Base-by-base conservation (phyloP, 37 sponge, comb jelly and placozoan genomes). In the Cladorhizidae sp. region DNA sequence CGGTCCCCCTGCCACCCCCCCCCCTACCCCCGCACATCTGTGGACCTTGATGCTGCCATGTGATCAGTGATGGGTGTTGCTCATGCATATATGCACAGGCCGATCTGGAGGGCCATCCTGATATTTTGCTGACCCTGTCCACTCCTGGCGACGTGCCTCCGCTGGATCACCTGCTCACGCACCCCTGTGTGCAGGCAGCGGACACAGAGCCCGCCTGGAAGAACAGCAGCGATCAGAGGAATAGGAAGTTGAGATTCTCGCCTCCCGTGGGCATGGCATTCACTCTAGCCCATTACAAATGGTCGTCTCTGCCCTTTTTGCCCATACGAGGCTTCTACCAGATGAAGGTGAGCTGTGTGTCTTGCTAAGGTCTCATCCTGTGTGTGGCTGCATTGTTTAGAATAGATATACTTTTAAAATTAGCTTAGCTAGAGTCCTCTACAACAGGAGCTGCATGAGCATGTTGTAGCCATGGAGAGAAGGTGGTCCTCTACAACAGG, bases 281-380 rank as follows among this genome's bases (percentile, higher is more conserved):
- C 59, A 71, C 85, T 18, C 74, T 97, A 40, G 91, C 92, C 56
- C 73, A 85, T 25, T 97, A 97, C 71, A 42, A 77, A 25, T 72
- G 73, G 32, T 76, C 90, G 0, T 61, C 49, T 17, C 11, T 87
- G 2, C 56, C 90, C 17, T 64, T 49, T 28, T 59, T 91, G 0
- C 97, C 97, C 5, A 89, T 97, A 31, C 74, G 91, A 56, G 95
- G 95, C 8, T 92, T 80, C 52, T 97, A 97, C 67, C 93, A 97
- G 42, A 97, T 97, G 97, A 88, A 94, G 93, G 97, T 91, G 67
- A n/a, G n/a, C n/a, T n/a, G n/a, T n/a, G n/a, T n/a, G n/a, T n/a
- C n/a, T n/a, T n/a, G n/a, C n/a, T n/a, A n/a, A n/a, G n/a, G n/a
- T n/a, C n/a, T n/a, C n/a, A n/a, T n/a, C n/a, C n/a, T n/a, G n/a